Base-by-base conservation (phyloP, 2,113 vertebrate species). In the Argyrosomus japonicus region DNA sequence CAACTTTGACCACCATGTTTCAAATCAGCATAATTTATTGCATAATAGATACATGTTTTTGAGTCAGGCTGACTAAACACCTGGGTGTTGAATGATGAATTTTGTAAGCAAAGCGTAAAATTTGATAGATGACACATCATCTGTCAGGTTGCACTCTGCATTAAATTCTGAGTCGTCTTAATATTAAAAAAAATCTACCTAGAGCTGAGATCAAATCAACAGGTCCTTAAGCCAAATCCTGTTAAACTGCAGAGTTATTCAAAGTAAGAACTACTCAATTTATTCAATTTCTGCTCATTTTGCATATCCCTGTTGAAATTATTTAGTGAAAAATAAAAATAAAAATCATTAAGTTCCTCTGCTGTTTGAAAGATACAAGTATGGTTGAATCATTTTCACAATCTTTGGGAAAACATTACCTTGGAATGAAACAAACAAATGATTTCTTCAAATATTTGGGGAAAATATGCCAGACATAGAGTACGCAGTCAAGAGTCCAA, bases 1-100 rank as follows among this genome's bases (percentile, higher is more conserved):
- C 68, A 67, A 57, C 64, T 73, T 61, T 83, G 83, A 87, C 71
- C 60, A 62, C 13, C 45, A 65, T 1, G 23, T 57, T 50, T 72
- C 1, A 79, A 82, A 53, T 64, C 2, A 58, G 14, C 18, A 67
- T 19, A 4, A 76, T 25, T 74, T 15, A 21, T 50, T 19, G 58
- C 10, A 4, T 60, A 50, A 54, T 12, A 56, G 5, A 67, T 27
- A 23, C 23, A 68, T 2, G 23, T 67, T 21, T 60, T 47, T 43
- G 27, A 48, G 45, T 21, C 47, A 4, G 5, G 23, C 2, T 56
- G 14, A 79, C n/a, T 68, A 14, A 75, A 77, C 23, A 47, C 32
- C 6, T 5, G 13, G 21, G 15, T 50, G 54, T 51, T 50, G 19
- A 87, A 23, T 11, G 7, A n/a, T 40, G 8, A 61, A 68, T 11